Conservation (phyloP, 2,888 invertebrate genomes). For the Acanthoscelides obtectus region DNA sequence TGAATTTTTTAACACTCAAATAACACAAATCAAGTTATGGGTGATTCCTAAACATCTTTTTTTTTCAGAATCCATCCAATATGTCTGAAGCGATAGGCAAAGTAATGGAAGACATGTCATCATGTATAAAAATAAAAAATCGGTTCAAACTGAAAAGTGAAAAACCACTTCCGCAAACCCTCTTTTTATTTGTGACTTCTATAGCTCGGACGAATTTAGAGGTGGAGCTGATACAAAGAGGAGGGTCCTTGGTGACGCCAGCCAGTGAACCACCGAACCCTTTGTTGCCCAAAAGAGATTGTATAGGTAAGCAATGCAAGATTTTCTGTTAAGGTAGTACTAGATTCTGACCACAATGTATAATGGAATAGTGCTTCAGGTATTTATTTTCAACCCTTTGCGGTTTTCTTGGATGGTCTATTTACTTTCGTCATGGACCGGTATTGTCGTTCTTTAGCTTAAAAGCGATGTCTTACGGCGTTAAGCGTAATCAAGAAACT, state of each 20-base stretch:
- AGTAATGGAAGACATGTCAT: conserved; percentile 92
- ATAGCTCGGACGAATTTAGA: conserved; percentile 89
- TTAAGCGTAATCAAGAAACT: no score
- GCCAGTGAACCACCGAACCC: conserved; percentile 49
- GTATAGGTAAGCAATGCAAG: conserved; percentile 64
- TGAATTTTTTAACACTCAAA: no score
- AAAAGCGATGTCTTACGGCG: no score
- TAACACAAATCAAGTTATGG: no score
- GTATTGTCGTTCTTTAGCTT: no score
- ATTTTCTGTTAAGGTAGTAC: neutral
- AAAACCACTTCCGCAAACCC: conserved; percentile 62
- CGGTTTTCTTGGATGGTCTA: no score
- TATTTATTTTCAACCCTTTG: no score
- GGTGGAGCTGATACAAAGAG: conserved; percentile 84
- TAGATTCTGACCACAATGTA: neutral
- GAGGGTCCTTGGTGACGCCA: conserved; percentile 62
- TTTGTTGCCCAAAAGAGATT: conserved; percentile 72
- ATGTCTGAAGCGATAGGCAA: conserved; percentile 86
- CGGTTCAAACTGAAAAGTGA: conserved; percentile 69
- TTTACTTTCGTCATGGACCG: no score
- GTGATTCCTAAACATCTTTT: no score
- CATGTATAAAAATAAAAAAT: conserved; percentile 76
- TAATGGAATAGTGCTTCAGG: no score
- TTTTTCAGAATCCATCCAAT: conserved; percentile 59
- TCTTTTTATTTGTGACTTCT: conserved; percentile 85